Base-by-base conservation (phyloP, 2,888 invertebrate genomes). In the Nomada fucata region DNA sequence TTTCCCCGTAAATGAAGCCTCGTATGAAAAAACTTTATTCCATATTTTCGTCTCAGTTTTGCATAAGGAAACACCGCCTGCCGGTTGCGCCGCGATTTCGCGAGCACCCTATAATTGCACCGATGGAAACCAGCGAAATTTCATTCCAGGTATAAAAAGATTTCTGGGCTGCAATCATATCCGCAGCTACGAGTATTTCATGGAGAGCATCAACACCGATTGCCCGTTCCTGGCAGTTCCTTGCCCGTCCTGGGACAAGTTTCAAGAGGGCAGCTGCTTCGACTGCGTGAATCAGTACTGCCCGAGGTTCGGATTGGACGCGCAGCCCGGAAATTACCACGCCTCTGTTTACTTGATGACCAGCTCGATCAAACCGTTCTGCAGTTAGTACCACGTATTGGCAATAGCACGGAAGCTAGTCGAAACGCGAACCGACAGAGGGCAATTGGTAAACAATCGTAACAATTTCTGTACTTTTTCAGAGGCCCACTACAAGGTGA, bases 91-190 rank as follows among this genome's bases (percentile, higher is more conserved):
- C 7, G 7, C 36, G 36, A 1, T 0, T 36, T 36, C 36, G 0
- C 1, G 7, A 36, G 36, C 36, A 36, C 36, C 36, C 36, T 36
- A 7, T 7, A 5, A 0, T 36, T 36, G 36, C 1, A 36, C 7
- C 0, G 7, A 7, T 7, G 9, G 7, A 36, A 36, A 36, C 36
- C 5, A 36, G 36, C 36, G 36, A n/a, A 9, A 1, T n/a, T 52
- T 47, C 1, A 11, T 93, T 89, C 53, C 88, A 95, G 96, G 96
- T 2, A 94, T 97, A 7, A 95, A 96, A 75, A 95, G 96, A 86
- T 96, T 96, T 90, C 94, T 98, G 23, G 96, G 97, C 42, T 99
- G 98, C 93, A 97, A 98, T 93, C 98, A 99, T 92, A 95, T 98
- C 77, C 94, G 98, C 69, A 97, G 98, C 83, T 96, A 97, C 92